Evolutionary conservation across 2,888 invertebrate species (phyloP), one percentile per base, ranked within the genome.

Genomic region (Sinopyrophorus schimmeli): DNA sequence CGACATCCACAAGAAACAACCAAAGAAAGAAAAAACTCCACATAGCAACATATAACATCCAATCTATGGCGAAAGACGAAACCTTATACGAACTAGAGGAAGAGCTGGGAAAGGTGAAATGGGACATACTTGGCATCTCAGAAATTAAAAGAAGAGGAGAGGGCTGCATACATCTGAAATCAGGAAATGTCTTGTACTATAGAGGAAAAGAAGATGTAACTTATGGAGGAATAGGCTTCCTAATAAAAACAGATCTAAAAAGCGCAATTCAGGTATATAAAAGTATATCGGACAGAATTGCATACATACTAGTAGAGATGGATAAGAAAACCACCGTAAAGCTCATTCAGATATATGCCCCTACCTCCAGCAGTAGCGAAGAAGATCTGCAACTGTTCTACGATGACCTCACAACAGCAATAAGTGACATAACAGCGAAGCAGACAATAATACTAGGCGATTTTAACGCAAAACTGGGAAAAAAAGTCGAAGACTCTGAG

Each of bases 71-170:
- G n/a, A 7, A 5, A 11, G 35, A 35, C 9, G 35, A 35, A 35
- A 12, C 2, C n/a, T 5, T 21, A 6, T 9, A 21, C 6, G 14
- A 35, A 35, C 21, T 35, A 10, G 14, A 28, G 20, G 21, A 34
- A 35, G 35, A 35, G 14, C 23, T 21, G 3, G 14, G 14, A 21
- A 5, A 39, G 12, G 12, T 27, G 4, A 39, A 11, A 5, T 28
- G 28, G 28, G 28, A 28, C 20, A 16, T 28, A 2, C 11, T 39
- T 28, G 28, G 28, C 11, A 11, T 39, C 3, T 39, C 18, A 3
- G 28, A 39, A 28, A 14, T 39, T n/a, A 39, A 16, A 28, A 27
- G 27, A 28, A 27, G 18, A 16, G 26, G 27, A 1, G 39, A 39
- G 27, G 1, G 9, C 6, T 12, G 11, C 4, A n/a, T 17, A 20